phyloP scores from a whole-genome alignment of 2,888 invertebrate species.

The Mesorhabditis belari region DNA sequence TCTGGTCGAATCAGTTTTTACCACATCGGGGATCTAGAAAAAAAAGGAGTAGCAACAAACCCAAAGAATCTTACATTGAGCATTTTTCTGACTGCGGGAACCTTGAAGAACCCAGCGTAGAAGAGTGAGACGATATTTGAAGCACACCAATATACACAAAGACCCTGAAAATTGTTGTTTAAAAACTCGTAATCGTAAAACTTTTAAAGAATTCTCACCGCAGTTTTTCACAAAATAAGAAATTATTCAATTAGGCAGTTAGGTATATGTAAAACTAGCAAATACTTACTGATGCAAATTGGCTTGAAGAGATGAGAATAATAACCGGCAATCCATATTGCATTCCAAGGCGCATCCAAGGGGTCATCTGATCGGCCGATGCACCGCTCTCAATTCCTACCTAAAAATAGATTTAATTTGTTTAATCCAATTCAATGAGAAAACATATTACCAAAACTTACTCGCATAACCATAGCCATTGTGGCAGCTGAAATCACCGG shows the following conservation, averaged over 20 bases:
- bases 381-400: constrained; percentile 47
- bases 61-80: background rate
- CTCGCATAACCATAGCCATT: constrained; percentile 74
- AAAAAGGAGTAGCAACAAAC: constrained; percentile 4
- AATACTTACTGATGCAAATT: constrained; percentile 38
- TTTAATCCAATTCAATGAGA: constrained; percentile 28
- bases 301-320: constrained; percentile 33
- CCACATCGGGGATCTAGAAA: constrained; percentile 26
- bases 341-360: constrained; percentile 39
- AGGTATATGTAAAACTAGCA: background rate
- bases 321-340: constrained; percentile 42
- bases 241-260: too few relatives aligned
- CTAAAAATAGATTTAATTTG: constrained; percentile 3
- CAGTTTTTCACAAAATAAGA: too few relatives aligned
- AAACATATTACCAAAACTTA: constrained; percentile 39
- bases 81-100: constrained; percentile 26
- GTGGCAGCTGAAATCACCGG: constrained; percentile 79
- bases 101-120: constrained; percentile 38
- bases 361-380: constrained; percentile 36
- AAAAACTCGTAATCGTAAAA: too few relatives aligned
- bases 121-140: constrained; percentile 44
- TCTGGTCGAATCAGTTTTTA: constrained; percentile 3
- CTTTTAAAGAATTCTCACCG: background rate
- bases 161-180: constrained; percentile 36
- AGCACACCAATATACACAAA: constrained; percentile 49